These are phyloP conservation scores for Scomber japonicus DNA, from an alignment of 2,113 vertebrate species.

Conservation along the genomic window DNA sequence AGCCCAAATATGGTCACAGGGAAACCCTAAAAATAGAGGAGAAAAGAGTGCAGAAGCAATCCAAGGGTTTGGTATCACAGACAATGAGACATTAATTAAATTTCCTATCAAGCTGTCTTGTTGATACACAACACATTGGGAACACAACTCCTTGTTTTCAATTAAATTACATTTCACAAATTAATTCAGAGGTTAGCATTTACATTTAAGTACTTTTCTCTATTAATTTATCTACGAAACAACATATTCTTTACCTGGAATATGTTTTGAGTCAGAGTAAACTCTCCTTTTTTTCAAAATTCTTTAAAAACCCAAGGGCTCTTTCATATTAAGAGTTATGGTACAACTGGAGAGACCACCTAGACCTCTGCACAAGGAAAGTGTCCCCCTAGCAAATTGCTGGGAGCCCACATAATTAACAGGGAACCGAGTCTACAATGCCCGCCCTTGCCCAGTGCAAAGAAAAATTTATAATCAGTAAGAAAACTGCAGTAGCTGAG, in stretches of 20 bases:
- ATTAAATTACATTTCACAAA: constrained; percentile 39
- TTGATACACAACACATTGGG: constrained; percentile 30
- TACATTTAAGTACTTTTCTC: not conserved
- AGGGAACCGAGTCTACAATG: constrained; percentile 1
- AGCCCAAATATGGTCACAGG: constrained; percentile 55
- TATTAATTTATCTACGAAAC: not conserved
- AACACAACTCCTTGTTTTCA: constrained; percentile 28
- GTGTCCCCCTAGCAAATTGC: constrained; percentile 7
- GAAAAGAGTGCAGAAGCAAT: not conserved
- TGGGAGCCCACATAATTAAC: constrained; percentile 29
- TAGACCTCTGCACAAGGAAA: constrained; percentile 38
- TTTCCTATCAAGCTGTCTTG: constrained; percentile 23
- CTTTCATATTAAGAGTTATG: constrained; percentile 3
- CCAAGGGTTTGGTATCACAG: constrained; percentile 20
- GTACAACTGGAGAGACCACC: constrained; percentile 9
- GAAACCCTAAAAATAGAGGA: constrained; percentile 69
- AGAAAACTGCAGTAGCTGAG: constrained; percentile 1
- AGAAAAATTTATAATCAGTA: constrained; percentile 8
- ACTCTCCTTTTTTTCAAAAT: not conserved
- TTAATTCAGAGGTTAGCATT: constrained; percentile 11
- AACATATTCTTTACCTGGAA: not conserved
- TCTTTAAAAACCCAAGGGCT: constrained; percentile 8
- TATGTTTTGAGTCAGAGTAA: constrained; percentile 11
- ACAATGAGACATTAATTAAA: constrained; percentile 49
- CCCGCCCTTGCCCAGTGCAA: constrained; percentile 11